Evolutionary conservation across 2,888 invertebrate species (phyloP), one percentile per base, ranked within the genome.

Genomic region (Tolmerus cingulatus): DNA sequence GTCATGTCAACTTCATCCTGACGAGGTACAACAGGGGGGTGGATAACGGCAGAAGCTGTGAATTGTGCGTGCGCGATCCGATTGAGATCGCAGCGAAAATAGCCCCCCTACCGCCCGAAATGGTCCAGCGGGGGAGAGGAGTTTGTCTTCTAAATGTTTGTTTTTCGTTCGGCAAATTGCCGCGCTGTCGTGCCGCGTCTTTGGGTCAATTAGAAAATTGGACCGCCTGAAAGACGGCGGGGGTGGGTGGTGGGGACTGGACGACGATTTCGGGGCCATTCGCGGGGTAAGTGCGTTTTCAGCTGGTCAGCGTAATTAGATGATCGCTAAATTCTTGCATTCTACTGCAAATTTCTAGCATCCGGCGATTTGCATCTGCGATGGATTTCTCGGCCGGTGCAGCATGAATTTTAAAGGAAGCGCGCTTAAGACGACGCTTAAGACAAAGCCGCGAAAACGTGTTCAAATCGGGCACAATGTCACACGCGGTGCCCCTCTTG

Each of bases 191-290:
- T 27, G 23, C 19, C 66, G 37, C 37, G 82, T 84, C 82, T 84
- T 84, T 84, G 66, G 82, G 82, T 84, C 82, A 84, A 84, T 84
- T 84, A 84, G 82, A 84, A 40, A 84, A 84, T 84, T 84, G 57
- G 82, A 57, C 37, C 82, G 82, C 82, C 82, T 40, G 40, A 57
- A 66, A 57, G 37, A 27, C 4, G 9, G 14, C 79, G 23, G 79
- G 46, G 79, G 27, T 14, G 9, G 16, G 43, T 14, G 7, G 27
- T 1, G 19, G 79, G 82, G 66, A 12, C 12, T 66, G 66, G 34
- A 0, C 66, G 3, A 2, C 19, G 19, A 66, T 40, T 57, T 66
- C 40, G 66, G 66, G 66, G 57, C 37, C 57, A 66, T 34, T 57
- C 82, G 37, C 82, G 37, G 37, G 23, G 23, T 66, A 37, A 84